Conservation (phyloP, 2,797 vertebrate species). For the Syngnathus acus region DNA sequence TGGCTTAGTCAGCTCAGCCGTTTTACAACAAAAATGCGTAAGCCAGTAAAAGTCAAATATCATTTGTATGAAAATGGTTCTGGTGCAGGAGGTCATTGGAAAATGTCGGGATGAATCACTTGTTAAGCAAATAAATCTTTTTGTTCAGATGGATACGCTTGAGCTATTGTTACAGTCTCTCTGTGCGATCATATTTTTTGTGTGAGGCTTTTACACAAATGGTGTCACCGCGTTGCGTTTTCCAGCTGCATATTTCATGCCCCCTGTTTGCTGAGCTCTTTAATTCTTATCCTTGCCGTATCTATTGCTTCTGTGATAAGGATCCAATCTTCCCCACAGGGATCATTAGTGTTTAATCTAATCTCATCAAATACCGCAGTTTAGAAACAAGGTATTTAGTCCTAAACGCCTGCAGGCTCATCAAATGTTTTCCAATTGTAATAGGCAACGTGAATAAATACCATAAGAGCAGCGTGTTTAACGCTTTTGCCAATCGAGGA, state of each 20-base stretch:
- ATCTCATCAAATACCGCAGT: conserved; percentile 43
- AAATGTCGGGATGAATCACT: conserved; percentile 1
- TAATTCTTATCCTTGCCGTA: conserved; percentile 26
- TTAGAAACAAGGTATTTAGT: conserved; percentile 43
- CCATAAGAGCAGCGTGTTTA: conserved; percentile 7
- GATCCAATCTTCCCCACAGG: conserved; percentile 30
- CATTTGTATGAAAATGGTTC: background rate
- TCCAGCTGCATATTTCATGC: conserved; percentile 26
- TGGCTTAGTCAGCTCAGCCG: conserved; percentile 28
- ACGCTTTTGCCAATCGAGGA: conserved; percentile 1
- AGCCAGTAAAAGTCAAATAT: background rate
- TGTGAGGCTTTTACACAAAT: background rate
- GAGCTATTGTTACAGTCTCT: background rate
- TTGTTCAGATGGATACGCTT: background rate
- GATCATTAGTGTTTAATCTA: conserved; percentile 51
- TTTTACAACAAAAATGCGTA: conserved; percentile 3
- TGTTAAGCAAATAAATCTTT: background rate
- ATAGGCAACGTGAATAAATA: conserved; percentile 21
- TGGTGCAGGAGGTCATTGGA: background rate
- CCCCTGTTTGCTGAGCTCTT: conserved; percentile 24
- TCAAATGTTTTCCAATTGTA: conserved; percentile 30
- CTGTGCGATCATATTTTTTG: background rate
- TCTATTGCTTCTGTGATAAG: conserved; percentile 30
- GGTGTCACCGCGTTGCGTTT: background rate
- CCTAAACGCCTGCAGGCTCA: conserved; percentile 30